Evolutionary conservation across 2,888 invertebrate genomes (phyloP).

Genomic region (Rhodophaea formosa): DNA sequence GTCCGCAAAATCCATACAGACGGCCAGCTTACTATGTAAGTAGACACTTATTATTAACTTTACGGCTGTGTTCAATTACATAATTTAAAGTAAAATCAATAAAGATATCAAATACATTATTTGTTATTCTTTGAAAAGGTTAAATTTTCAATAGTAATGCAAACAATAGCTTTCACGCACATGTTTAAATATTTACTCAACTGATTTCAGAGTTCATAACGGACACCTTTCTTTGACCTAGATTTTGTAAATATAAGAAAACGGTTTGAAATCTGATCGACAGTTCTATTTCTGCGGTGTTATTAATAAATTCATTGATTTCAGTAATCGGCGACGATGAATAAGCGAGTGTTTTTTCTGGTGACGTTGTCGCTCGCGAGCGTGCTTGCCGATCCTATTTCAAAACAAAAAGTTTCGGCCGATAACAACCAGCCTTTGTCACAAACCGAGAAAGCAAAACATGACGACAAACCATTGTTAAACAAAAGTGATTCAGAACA

Average conservation of each 20-base stretch:
- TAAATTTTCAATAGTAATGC: too few relatives aligned
- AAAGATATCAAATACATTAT: too few relatives aligned
- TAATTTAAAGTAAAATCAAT: too few relatives aligned
- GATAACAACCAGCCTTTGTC: conserved; percentile 38
- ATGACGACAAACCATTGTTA: conserved; percentile 33
- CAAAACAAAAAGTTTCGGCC: conserved; percentile 39
- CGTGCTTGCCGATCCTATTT: conserved; percentile 44
- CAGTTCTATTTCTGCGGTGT: background rate
- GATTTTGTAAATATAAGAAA: conserved; percentile 55
- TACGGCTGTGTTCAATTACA: too few relatives aligned
- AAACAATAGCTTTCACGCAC: conserved; percentile 21
- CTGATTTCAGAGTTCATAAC: conserved; percentile 36
- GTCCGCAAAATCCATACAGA: conserved; percentile 34
- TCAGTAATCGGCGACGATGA: conserved; percentile 70
- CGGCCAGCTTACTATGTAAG: conserved; percentile 41
- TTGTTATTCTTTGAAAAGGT: too few relatives aligned
- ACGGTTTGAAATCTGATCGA: conserved; percentile 9
- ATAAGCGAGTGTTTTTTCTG: conserved; percentile 40
- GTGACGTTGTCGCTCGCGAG: conserved; percentile 47
- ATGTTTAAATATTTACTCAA: conserved; percentile 38
- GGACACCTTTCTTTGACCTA: conserved; percentile 66
- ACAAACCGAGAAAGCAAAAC: conserved; percentile 41
- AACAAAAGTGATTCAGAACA: conserved; percentile 43
- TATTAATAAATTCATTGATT: conserved; percentile 24
- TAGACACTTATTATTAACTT: conserved; percentile 17